Evolutionary conservation across 2,797 vertebrate species (phyloP).

Genomic region (Ambastaia sidthimunki): DNA sequence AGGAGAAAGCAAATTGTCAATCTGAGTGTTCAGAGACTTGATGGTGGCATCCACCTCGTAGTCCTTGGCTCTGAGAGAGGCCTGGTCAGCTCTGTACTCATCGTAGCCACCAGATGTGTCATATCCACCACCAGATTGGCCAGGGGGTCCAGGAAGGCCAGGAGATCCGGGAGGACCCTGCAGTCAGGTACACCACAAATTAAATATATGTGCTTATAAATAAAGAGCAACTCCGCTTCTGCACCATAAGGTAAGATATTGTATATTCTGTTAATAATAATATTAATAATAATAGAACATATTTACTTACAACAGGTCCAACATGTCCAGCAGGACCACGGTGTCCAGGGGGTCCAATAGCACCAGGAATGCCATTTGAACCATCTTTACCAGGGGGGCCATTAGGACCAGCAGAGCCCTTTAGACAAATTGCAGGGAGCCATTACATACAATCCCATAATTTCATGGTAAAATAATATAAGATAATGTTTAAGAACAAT

Average conservation of each 20-base stretch:
- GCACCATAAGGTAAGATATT: not conserved
- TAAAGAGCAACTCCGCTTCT: too few species aligned
- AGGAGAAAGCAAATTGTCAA: slow-evolving; percentile 93
- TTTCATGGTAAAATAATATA: not conserved
- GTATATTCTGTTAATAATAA: too few species aligned
- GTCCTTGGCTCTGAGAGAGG: slow-evolving; percentile 95
- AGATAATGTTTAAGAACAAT: slow-evolving; percentile 2
- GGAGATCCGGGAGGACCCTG: slow-evolving; percentile 93
- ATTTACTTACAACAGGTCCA: slow-evolving; percentile 89
- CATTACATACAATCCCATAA: not conserved
- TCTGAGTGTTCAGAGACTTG: slow-evolving; percentile 97
- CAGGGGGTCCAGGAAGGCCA: slow-evolving; percentile 89
- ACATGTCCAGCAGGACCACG: slow-evolving; percentile 91
- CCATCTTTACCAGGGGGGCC: slow-evolving; percentile 97
- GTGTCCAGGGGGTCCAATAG: slow-evolving; percentile 88
- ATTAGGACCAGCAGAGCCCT: slow-evolving; percentile 95
- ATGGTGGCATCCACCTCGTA: slow-evolving; percentile 98
- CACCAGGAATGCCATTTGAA: slow-evolving; percentile 85
- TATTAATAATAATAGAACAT: not conserved
- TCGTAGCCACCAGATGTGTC: slow-evolving; percentile 86
- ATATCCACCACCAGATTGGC: slow-evolving; percentile 89
- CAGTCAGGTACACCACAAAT: slow-evolving; percentile 10
- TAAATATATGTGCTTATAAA: too few species aligned
- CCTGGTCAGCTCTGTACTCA: slow-evolving; percentile 95
- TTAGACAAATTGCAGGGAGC: slow-evolving; percentile 46